phyloP scores from a whole-genome alignment of 1,140 invertebrate species.

The Homarus americanus region DNA sequence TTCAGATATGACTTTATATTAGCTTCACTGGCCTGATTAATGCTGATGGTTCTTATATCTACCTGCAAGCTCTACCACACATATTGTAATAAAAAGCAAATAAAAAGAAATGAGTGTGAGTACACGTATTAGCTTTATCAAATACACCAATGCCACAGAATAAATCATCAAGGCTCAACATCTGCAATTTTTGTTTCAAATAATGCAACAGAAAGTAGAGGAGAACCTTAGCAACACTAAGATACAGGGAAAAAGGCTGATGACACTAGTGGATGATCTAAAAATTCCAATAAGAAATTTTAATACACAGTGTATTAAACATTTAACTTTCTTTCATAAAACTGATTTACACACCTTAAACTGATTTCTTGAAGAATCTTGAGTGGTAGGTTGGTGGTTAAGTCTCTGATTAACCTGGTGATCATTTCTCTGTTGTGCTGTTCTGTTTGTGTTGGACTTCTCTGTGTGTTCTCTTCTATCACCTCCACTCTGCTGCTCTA shows the following conservation, averaged over 20 bases:
- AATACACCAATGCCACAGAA: no score
- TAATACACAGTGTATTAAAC: no score
- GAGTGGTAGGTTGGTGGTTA: constrained; percentile 17
- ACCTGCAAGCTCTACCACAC: not conserved
- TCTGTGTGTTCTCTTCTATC: constrained; percentile 3
- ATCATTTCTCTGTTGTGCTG: not conserved
- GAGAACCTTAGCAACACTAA: no score
- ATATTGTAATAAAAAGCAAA: not conserved
- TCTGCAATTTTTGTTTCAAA: no score
- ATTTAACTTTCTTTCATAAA: no score
- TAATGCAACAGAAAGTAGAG: no score
- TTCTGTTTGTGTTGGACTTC: not conserved
- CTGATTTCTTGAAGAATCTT: constrained; percentile 42
- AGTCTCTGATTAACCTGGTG: constrained; percentile 3
- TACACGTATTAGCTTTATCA: no score
- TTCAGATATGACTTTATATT: not conserved
- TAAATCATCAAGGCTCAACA: no score
- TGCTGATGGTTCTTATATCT: not conserved
- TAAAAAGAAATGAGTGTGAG: not conserved
- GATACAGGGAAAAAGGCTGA: no score
- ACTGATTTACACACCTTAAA: constrained; percentile 28
- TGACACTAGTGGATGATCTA: no score
- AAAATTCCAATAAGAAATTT: no score
- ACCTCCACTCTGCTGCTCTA: not conserved
- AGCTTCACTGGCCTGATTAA: not conserved